Conservation (phyloP, 2,113 vertebrate genomes). For the Neodontobutis hainanensis region DNA sequence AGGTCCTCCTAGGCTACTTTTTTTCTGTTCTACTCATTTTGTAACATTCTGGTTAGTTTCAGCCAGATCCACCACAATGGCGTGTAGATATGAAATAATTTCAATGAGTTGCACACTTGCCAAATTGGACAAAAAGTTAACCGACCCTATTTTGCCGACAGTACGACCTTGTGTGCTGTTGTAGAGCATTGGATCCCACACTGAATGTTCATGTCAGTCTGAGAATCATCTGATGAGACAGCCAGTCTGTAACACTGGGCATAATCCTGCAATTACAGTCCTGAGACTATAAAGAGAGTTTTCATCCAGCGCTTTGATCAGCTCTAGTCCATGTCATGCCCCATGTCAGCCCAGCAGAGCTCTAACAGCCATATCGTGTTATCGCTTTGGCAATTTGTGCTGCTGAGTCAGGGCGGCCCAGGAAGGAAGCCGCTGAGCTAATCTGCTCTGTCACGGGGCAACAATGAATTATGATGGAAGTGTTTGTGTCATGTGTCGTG, state of each 20-base stretch:
- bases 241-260: neutral
- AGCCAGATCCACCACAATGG: too few species aligned
- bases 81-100: too few species aligned
- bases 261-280: neutral
- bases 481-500: constrained; percentile 15
- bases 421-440: constrained; percentile 32
- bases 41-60: too few species aligned
- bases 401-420: constrained; percentile 42
- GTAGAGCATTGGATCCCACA: neutral
- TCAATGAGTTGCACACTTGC: too few species aligned
- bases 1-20: too few species aligned
- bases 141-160: too few species aligned
- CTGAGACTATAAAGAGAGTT: neutral
- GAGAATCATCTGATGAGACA: neutral
- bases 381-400: constrained; percentile 33
- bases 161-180: too few species aligned
- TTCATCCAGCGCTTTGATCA: constrained; percentile 3
- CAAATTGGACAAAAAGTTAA: too few species aligned
- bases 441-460: constrained; percentile 33
- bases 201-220: neutral
- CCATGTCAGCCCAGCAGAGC: constrained; percentile 5
- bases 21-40: too few species aligned
- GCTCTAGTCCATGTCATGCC: constrained; percentile 7
- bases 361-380: constrained; percentile 28
- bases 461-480: neutral